These are phyloP conservation scores for Zenarchopterus dispar DNA, from an alignment of 2,797 vertebrate genomes.

Conservation along the genomic window DNA sequence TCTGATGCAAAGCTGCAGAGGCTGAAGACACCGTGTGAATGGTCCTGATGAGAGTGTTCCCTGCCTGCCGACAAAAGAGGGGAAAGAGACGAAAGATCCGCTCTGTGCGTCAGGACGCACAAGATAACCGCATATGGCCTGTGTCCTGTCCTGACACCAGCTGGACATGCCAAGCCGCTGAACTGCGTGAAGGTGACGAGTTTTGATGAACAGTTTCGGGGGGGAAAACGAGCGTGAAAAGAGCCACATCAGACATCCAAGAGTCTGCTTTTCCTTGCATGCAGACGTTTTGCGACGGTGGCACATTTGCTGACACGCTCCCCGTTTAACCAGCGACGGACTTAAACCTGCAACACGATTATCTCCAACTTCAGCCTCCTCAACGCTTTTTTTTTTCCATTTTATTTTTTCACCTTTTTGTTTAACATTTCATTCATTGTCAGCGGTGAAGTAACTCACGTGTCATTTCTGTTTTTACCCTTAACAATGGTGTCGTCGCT, in stretches of 20 bases:
- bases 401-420: constrained; percentile 6
- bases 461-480: constrained; percentile 18
- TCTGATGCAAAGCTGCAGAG: constrained; percentile 60
- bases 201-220: constrained; percentile 15
- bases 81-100: constrained; percentile 52
- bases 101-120: constrained; percentile 75
- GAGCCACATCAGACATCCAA: constrained; percentile 38
- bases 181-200: constrained; percentile 39
- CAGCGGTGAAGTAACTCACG: constrained; percentile 9
- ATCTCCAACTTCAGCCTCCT: constrained; percentile 42
- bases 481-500: constrained; percentile 62
- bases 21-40: constrained; percentile 45
- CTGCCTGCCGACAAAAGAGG: constrained; percentile 64
- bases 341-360: constrained; percentile 29
- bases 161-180: constrained; percentile 34
- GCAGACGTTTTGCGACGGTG: constrained; percentile 63
- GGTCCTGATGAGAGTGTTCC: constrained; percentile 77
- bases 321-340: constrained; percentile 47
- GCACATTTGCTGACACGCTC: constrained; percentile 53
- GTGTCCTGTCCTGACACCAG: constrained; percentile 29
- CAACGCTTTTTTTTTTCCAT: background rate
- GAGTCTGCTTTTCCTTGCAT: constrained; percentile 47
- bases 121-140: constrained; percentile 59
- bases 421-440: constrained; percentile 15
- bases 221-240: constrained; percentile 22